phyloP scores from a whole-genome alignment of 2,888 invertebrate species.

The Aradus depressus region DNA sequence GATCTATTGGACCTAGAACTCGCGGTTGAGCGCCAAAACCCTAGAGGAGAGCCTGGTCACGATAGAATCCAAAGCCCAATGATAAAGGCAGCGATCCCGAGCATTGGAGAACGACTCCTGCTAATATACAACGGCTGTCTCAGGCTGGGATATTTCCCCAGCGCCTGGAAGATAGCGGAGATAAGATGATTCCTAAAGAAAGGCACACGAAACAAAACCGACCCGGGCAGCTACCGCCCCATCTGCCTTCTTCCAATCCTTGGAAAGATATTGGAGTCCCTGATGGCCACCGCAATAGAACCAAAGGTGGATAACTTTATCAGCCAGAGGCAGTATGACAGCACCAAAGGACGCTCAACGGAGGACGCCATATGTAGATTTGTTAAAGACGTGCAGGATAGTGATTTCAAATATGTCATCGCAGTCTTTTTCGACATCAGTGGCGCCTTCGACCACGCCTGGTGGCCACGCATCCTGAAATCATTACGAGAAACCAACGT shows the following conservation, averaged over 20 bases:
- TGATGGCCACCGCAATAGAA: not conserved
- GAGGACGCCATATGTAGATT: constrained; percentile 1
- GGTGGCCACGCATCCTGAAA: not conserved
- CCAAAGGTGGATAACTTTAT: not conserved
- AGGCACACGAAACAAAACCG: not conserved
- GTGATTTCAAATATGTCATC: not conserved
- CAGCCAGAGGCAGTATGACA: not conserved
- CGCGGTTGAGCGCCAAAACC: too few relatives aligned
- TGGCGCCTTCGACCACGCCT: not conserved
- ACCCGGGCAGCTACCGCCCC: not conserved
- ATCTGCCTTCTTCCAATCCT: constrained; percentile 2
- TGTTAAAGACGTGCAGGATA: not conserved
- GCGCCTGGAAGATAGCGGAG: constrained; percentile 1
- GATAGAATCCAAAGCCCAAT: too few relatives aligned
- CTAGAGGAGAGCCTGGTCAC: too few relatives aligned
- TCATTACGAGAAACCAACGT: too few relatives aligned
- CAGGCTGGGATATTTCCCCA: constrained; percentile 4
- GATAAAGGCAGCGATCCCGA: too few relatives aligned
- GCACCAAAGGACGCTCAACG: not conserved
- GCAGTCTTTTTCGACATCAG: constrained; percentile 6
- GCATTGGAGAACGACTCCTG: not conserved
- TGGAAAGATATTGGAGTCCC: constrained; percentile 7
- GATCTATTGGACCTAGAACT: too few relatives aligned
- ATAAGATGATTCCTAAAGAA: not conserved
- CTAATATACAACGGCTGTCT: not conserved